Evolutionary conservation across 2,797 vertebrate genomes (phyloP).

Genomic region (Myiotriccus ornatus): DNA sequence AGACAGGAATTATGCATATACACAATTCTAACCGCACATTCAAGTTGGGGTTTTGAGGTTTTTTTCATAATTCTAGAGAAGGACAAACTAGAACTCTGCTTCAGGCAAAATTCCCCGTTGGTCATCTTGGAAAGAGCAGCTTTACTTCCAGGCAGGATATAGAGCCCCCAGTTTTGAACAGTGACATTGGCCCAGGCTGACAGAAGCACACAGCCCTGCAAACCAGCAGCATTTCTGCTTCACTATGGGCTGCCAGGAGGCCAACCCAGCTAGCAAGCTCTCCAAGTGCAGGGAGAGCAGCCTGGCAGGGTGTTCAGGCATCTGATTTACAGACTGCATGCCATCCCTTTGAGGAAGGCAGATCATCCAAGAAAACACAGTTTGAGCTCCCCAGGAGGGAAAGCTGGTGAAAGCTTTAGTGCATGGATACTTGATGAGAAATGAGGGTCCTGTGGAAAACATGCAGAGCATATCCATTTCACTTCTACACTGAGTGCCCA

Average conservation of each 20-base stretch:
- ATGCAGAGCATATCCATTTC: background rate
- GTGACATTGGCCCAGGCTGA: background rate
- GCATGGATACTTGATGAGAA: background rate
- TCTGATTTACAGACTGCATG: background rate
- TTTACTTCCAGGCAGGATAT: background rate
- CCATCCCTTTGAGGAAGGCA: background rate
- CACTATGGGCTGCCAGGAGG: background rate
- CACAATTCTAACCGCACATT: background rate
- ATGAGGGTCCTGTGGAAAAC: background rate
- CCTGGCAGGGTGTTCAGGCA: background rate
- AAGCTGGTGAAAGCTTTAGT: background rate
- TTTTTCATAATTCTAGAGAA: background rate
- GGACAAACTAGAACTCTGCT: background rate
- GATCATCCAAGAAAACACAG: background rate
- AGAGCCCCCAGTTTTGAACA: background rate
- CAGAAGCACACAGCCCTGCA: background rate
- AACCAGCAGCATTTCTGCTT: background rate
- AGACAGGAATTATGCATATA: background rate
- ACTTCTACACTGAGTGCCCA: background rate
- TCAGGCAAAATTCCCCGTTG: background rate
- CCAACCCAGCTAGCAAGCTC: background rate
- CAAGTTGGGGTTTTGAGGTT: rapidly evolving
- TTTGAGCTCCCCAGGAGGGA: background rate
- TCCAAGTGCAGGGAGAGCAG: background rate
- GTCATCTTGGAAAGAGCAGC: background rate